Evolutionary conservation across 2,797 vertebrate genomes (phyloP).

Genomic region (Podarcis siculus): DNA sequence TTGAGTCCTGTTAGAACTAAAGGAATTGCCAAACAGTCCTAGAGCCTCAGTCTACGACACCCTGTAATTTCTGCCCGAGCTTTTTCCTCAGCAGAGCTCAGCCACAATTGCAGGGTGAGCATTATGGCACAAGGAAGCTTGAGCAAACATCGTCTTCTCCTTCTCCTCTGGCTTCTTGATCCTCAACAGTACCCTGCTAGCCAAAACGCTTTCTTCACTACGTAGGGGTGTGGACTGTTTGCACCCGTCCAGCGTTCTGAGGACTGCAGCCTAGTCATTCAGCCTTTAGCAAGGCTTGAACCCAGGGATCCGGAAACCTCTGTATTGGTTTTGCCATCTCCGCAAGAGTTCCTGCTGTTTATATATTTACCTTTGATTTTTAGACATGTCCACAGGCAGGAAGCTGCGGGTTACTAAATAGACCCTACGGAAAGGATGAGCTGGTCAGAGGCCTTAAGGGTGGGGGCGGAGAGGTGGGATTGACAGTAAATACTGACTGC

Average conservation of each 20-base stretch:
- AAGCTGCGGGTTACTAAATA: constrained; percentile 16
- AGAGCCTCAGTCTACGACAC: background rate
- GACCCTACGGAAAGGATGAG: background rate
- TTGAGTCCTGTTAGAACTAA: rapidly evolving
- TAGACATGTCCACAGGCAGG: background rate
- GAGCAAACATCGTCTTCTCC: background rate
- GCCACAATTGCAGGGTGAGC: background rate
- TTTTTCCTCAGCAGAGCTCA: background rate
- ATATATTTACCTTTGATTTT: constrained; percentile 8
- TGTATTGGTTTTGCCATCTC: background rate
- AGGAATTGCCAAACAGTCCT: background rate
- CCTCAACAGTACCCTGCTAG: background rate
- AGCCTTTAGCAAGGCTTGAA: background rate
- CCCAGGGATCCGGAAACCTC: background rate
- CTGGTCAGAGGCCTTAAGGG: background rate
- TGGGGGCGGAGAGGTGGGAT: background rate
- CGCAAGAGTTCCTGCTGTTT: background rate
- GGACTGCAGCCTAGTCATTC: background rate
- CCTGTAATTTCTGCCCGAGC: background rate
- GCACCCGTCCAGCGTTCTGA: background rate
- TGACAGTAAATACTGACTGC: rapidly evolving
- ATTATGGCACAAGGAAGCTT: rapidly evolving
- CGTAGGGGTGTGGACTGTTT: rapidly evolving
- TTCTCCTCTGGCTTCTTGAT: background rate
- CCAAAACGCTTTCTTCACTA: background rate